A percentile compares a stretch with the other conserved stretches of the same genome.
phyloP scores from a whole-genome alignment of 2,888 invertebrate genomes.

The Rhogogaster chlorosoma region DNA sequence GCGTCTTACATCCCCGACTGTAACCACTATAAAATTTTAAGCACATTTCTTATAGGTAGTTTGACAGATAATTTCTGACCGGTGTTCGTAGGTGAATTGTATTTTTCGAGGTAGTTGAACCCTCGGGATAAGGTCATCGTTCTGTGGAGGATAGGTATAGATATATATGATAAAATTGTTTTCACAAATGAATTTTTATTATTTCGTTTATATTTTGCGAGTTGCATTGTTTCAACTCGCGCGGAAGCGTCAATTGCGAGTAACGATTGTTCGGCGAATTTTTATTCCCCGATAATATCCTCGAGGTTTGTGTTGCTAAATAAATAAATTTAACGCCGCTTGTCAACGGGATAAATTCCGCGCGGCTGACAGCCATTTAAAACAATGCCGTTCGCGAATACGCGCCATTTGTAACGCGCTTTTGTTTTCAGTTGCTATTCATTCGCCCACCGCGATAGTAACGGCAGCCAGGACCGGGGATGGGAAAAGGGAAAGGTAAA shows the following conservation, averaged over 20 bases:
- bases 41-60: neutral
- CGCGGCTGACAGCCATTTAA: slow-evolving; percentile 76
- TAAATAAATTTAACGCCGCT: slow-evolving; percentile 76
- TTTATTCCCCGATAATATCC: slow-evolving; percentile 43
- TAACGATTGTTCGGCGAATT: slow-evolving; percentile 47
- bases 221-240: slow-evolving; percentile 13
- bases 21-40: neutral
- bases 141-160: neutral
- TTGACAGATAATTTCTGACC: neutral
- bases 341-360: slow-evolving; percentile 77
- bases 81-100: neutral
- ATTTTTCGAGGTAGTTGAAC: neutral
- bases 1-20: neutral
- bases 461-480: slow-evolving; percentile 52
- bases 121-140: neutral
- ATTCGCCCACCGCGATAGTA: slow-evolving; percentile 60
- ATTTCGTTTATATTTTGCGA: neutral
- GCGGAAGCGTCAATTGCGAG: slow-evolving; percentile 34
- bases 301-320: slow-evolving; percentile 65
- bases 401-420: slow-evolving; percentile 76
- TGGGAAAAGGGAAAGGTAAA: neutral
- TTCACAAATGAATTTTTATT: neutral
- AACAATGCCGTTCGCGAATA: slow-evolving; percentile 77
- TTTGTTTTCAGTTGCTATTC: slow-evolving; percentile 76
- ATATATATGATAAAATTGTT: neutral